Percentiles rank a stretch among this genome's conserved stretches.
These are phyloP conservation scores for Lycia hirtaria DNA, from an alignment of 2,888 invertebrate genomes.

Conservation along the genomic window DNA sequence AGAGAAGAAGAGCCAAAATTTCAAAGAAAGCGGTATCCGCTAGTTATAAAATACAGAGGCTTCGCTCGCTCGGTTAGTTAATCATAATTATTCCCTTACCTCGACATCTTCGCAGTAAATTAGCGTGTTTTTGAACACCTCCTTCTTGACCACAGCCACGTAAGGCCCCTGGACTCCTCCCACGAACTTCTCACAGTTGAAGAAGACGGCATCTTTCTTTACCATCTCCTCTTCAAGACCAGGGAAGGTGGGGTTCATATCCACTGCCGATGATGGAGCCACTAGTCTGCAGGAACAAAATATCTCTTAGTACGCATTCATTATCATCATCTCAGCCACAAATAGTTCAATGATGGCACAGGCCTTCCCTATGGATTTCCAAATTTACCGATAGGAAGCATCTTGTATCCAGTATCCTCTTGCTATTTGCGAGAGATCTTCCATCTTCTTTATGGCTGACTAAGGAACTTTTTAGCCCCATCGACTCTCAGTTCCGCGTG, in stretches of 20 bases:
- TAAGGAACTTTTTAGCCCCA: no score
- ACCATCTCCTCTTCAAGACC: constrained; percentile 90
- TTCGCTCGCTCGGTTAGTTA: background rate
- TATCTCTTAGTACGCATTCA: background rate
- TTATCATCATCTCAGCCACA: background rate
- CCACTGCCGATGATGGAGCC: constrained; percentile 91
- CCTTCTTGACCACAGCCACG: constrained; percentile 82
- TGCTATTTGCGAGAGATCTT: no score
- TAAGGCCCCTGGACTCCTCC: constrained; percentile 95
- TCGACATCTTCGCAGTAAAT: constrained; percentile 73
- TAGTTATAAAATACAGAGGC: no score
- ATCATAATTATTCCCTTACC: constrained; percentile 59
- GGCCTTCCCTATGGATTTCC: no score
- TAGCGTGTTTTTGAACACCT: constrained; percentile 75
- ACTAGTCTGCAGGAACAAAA: constrained; percentile 76
- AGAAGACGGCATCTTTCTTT: constrained; percentile 95
- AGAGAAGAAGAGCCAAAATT: no score
- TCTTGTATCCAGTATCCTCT: no score
- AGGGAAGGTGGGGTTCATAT: constrained; percentile 92
- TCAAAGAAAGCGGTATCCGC: background rate
- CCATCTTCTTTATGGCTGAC: no score
- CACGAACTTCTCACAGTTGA: constrained; percentile 95
- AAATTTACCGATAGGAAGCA: no score
- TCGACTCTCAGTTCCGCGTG: no score
- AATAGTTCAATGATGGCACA: background rate